Base-by-base conservation (phyloP, 2,888 invertebrate genomes). In the Chorisops tibialis region DNA sequence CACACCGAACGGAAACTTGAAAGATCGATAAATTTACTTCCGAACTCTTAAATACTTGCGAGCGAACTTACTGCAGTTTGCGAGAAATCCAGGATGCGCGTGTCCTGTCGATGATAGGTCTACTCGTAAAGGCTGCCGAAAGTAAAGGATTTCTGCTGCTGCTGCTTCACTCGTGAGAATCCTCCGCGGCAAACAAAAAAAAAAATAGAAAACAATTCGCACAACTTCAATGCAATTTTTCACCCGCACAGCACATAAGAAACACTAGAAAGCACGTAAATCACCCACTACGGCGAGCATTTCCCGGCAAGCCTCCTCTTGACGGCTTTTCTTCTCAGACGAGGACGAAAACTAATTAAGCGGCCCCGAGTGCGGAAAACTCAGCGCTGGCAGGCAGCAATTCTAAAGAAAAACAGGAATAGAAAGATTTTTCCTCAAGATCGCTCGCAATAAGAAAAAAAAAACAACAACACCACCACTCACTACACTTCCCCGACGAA, bases 61-160 rank as follows among this genome's bases (percentile, higher is more conserved):
- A 56, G 56, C 35, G 56, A 43, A 56, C 56, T 56, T 43, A 56
- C 56, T 43, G 56, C 56, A 56, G 45, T 56, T 30, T 14, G 18
- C 24, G 9, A 9, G 30, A 2, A 56, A 19, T 43, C 22, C 24
- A 35, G 56, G 56, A 14, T 45, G 43, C 45, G 45, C 45, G 30
- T 24, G 43, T 43, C 45, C 45, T 22, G 7, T 7, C 21, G 6
- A 19, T 37, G 30, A 9, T 30, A 30, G 30, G 30, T 5, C 30
- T 9, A 9, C 30, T 30, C 7, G 9, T 7, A 30, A 30, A 30
- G 30, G 30, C 30, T 9, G 24, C 30, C 5, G 30, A 1, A 30
- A 30, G 5, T 30, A 5, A 30, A 30, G 30, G 30, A 9, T 30
- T 30, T 2, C 30, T 9, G 30, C 30, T 30, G 30, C 30, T 7